Base-by-base conservation (phyloP, 1,140 invertebrate genomes). In the Drosophila bocqueti region DNA sequence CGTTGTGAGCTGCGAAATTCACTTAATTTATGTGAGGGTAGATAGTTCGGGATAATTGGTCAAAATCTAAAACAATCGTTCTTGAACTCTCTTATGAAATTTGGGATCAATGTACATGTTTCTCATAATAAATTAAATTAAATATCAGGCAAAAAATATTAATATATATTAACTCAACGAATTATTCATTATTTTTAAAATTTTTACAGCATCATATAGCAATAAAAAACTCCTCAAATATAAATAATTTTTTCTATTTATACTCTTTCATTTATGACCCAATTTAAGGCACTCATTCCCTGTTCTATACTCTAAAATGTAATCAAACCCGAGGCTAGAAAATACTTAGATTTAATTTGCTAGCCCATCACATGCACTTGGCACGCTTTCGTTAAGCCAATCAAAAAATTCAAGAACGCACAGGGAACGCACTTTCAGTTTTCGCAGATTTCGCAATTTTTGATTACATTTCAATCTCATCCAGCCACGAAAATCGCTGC, bases 401-500 rank as follows among this genome's bases (percentile, higher is more conserved):
- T 18, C 29, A 52, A 26, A 36, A 52, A 59, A 58, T 2, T 9
- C 26, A 21, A 68, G 21, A 40, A 59, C n/a, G 50, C 43, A 50
- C 67, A 66, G 69, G 43, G 47, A 31, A 50, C 38, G 61, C 38
- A 66, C 54, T 76, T 55, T 54, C 47, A 54, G 57, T 54, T 71
- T 78, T 71, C 61, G 69, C 83, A 60, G 79, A 67, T 65, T 73
- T 52, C 47, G 63, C 72, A 81, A 75, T 84, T 81, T 89, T 74
- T 87, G 83, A 87, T 89, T 87, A 76, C 77, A 89, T 84, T 84
- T 83, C 64, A 89, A 83, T 78, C 81, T 50, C 64, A 46, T 34
- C 21, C 60, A 50, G 49, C 61, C 29, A 50, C 38, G n/a, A 15
- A 65, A 54, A 29, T 43, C 15, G 45, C 16, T 18, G 15, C 16